A percentile compares a stretch with the other conserved stretches of the same genome.
phyloP scores from a whole-genome alignment of 2,113 vertebrate genomes.

The Oreotrochilus melanogaster region DNA sequence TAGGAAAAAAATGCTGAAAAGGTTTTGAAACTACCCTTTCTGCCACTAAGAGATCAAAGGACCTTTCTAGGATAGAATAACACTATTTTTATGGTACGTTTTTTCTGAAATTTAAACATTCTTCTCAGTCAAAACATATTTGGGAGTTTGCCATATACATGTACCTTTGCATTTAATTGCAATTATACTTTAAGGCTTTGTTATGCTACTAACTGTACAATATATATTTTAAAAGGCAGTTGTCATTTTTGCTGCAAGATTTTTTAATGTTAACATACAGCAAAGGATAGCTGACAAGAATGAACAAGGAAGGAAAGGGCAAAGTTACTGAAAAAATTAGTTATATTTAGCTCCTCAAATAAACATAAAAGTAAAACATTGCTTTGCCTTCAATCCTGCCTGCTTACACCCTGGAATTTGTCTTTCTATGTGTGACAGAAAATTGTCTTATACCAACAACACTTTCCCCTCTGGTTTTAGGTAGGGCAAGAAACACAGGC shows the following conservation, averaged over 20 bases:
- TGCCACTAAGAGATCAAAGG: background rate
- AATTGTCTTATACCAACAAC: background rate
- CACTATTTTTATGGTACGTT: background rate
- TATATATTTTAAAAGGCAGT: constrained; percentile 37
- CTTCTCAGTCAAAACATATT: background rate
- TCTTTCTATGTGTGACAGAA: background rate
- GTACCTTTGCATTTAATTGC: background rate
- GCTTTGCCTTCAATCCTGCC: background rate
- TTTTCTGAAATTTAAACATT: background rate
- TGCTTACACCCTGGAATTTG: background rate
- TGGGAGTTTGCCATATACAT: background rate
- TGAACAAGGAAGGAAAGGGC: constrained; percentile 24
- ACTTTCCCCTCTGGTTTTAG: background rate
- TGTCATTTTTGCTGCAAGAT: constrained; percentile 38
- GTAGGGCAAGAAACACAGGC: background rate
- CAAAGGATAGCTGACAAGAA: constrained; percentile 13
- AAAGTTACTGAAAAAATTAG: background rate
- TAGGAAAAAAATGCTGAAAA: background rate
- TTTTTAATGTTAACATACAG: background rate
- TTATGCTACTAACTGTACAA: background rate
- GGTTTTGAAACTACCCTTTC: background rate
- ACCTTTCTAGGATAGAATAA: background rate
- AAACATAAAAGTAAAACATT: background rate
- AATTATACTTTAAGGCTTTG: constrained; percentile 36
- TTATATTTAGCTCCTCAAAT: background rate